These are phyloP conservation scores for Fragum whitleyi DNA, from an alignment of 2,888 invertebrate genomes.

Conservation along the genomic window DNA sequence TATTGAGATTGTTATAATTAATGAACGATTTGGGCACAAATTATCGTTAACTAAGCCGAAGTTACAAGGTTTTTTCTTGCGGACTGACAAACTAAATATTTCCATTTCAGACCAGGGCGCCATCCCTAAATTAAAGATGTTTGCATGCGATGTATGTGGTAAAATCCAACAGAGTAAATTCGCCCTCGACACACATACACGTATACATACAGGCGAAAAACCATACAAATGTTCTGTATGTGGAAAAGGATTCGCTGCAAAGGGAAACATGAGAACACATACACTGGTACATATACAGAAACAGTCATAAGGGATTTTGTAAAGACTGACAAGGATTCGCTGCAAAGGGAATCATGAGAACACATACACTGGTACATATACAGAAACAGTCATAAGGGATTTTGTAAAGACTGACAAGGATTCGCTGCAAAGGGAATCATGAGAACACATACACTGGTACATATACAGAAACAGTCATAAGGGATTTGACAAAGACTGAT, in stretches of 20 bases:
- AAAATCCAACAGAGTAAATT: background rate
- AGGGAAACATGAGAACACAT: constrained; percentile 33
- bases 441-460: constrained; percentile 23
- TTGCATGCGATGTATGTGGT: constrained; percentile 7
- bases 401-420: background rate
- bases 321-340: background rate
- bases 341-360: constrained; percentile 28
- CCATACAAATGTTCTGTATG: constrained; percentile 31
- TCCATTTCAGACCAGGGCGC: background rate
- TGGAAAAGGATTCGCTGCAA: constrained; percentile 21
- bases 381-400: background rate
- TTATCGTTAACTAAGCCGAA: too few species aligned
- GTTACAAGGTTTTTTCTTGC: too few species aligned
- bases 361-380: constrained; percentile 20
- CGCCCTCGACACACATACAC: constrained; percentile 35
- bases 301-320: background rate
- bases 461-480: constrained; percentile 10
- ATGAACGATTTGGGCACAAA: too few species aligned
- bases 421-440: constrained; percentile 34
- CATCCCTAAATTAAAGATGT: background rate
- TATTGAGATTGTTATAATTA: too few species aligned
- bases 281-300: constrained; percentile 15
- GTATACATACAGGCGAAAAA: constrained; percentile 33
- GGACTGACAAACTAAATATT: too few species aligned
- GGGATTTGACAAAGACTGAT: background rate